phyloP scores from a whole-genome alignment of 2,113 vertebrate genomes.

The Egretta garzetta region DNA sequence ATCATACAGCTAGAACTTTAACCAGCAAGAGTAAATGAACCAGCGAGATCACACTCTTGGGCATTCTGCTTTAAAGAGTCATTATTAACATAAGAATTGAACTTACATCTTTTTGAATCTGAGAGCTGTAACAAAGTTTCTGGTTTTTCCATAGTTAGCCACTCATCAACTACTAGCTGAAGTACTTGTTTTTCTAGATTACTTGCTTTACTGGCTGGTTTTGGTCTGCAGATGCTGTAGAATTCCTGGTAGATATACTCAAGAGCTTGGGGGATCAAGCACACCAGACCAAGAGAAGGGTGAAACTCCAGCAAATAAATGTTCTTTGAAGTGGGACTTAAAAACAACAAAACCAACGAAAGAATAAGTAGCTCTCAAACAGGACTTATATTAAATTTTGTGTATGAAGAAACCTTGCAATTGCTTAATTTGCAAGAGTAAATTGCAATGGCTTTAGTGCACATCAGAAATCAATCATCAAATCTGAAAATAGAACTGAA shows the following conservation, averaged over 20 bases:
- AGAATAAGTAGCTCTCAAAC: not conserved
- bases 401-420: not conserved
- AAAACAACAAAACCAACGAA: not conserved
- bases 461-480: not conserved
- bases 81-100: not conserved
- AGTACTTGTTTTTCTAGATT: constrained; percentile 67
- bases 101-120: constrained; percentile 74
- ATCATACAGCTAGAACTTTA: not conserved
- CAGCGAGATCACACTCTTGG: not conserved
- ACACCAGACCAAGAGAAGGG: constrained; percentile 73
- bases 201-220: constrained; percentile 25
- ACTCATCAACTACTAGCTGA: constrained; percentile 62
- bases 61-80: not conserved
- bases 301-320: constrained; percentile 79
- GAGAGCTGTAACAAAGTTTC: constrained; percentile 66
- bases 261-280: constrained; percentile 63
- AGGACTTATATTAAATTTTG: not conserved
- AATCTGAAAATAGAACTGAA: not conserved
- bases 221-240: constrained; percentile 40
- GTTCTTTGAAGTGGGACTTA: constrained; percentile 72
- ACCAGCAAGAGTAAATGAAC: not conserved
- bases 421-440: not conserved
- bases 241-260: constrained; percentile 69
- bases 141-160: constrained; percentile 33
- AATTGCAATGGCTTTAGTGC: not conserved